Base-by-base conservation (phyloP, 2,888 invertebrate genomes). In the Scaptomyza tumidula region DNA sequence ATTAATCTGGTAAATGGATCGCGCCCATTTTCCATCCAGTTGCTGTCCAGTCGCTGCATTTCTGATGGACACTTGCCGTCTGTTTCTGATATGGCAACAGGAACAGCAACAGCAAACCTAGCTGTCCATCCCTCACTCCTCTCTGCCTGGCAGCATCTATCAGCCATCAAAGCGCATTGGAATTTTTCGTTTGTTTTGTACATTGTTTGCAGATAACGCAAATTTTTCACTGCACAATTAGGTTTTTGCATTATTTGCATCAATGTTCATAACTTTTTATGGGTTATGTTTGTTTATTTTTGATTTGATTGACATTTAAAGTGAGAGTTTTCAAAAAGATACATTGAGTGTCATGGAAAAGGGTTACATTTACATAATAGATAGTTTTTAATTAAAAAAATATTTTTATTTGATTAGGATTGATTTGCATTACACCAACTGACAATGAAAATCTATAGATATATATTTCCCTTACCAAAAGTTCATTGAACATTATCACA, bases 1-100 rank as follows among this genome's bases (percentile, higher is more conserved):
- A 85, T 85, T 85, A 88, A 84, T 49, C 69, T 48, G 48, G 52
- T 59, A 48, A 58, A 61, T 59, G 66, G 43, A 45, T 54, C 45
- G 50, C 60, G 59, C 41, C 44, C 66, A 56, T 54, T 75, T 58
- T 67, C 56, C 71, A 71, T 48, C 55, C 41, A 60, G 29, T 50
- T 60, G 57, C 59, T 61, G 61, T 71, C 71, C 74, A 75, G 58
- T 86, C 80, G 88, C 50, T 86, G 88, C 81, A 83, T 84, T 63
- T 61, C 70, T 83, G 83, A 83, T 86, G 84, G 88, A 83, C 83
- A 75, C 70, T 60, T 52, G 75, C 68, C 88, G 61, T 83, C 83
- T 84, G 83, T 86, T 88, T 81, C 66, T 84, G 83, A 83, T 19
- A 55, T 54, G 62, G 54, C 68, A 37, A 24, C 59, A 33, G 7